Conservation (phyloP, 37 sponge, comb jelly and placozoan species). For the Spongia lamella region DNA sequence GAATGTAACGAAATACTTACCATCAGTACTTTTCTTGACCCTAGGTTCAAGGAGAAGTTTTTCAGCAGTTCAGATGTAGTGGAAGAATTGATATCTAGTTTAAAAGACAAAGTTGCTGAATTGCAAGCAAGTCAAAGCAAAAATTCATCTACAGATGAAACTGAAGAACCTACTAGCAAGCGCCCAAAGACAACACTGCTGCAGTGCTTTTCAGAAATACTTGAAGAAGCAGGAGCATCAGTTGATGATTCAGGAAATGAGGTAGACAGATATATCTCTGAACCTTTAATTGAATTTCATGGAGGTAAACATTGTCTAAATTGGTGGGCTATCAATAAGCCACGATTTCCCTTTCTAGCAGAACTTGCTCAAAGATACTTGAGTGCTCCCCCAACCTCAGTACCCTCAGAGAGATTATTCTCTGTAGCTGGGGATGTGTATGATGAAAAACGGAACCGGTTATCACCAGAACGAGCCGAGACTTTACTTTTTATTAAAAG, state of each 20-base stretch:
- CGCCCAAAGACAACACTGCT: too few species aligned
- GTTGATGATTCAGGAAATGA: neutral
- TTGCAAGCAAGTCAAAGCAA: too few species aligned
- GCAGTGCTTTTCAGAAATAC: conserved; percentile 1
- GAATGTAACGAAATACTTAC: conserved; percentile 1
- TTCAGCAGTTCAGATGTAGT: neutral
- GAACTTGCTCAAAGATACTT: conserved; percentile 12
- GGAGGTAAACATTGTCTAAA: neutral
- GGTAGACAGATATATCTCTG: neutral
- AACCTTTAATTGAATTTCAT: neutral
- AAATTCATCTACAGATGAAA: too few species aligned
- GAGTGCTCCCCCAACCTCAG: conserved; percentile 23
- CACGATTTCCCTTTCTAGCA: neutral
- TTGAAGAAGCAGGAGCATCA: neutral
- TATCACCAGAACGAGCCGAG: conserved; percentile 10
- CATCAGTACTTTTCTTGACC: conserved; percentile 28
- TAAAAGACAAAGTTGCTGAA: too few species aligned
- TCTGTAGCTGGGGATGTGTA: conserved; percentile 20
- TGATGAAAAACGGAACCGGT: conserved; percentile 2
- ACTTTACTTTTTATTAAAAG: conserved; percentile 20
- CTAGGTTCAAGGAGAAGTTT: conserved; percentile 15
- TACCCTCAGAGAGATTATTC: conserved; percentile 19
- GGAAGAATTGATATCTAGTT: neutral
- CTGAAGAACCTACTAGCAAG: too few species aligned
- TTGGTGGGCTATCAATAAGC: conserved; percentile 2